These are phyloP conservation scores for Oxygymnocypris stewartii DNA, from an alignment of 2,113 vertebrate genomes.

Conservation along the genomic window DNA sequence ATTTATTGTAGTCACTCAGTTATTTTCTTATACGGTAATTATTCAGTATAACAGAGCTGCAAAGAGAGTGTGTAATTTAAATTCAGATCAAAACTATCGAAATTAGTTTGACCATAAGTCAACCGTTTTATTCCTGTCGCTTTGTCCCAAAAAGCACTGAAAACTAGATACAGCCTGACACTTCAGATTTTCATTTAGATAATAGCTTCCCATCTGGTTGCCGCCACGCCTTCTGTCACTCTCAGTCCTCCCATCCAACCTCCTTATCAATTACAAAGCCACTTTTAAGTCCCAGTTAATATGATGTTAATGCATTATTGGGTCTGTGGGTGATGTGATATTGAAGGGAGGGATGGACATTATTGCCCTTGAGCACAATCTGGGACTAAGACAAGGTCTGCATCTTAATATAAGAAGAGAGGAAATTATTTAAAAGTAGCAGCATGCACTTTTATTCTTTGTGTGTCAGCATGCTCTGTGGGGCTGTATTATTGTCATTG, in stretches of 20 bases:
- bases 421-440: conserved; percentile 49
- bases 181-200: conserved; percentile 63
- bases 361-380: conserved; percentile 50
- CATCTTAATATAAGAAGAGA: conserved; percentile 53
- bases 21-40: neutral
- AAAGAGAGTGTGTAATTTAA: conserved; percentile 19
- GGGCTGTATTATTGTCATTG: neutral
- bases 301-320: conserved; percentile 51
- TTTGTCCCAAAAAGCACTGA: conserved; percentile 31
- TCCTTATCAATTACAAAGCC: conserved; percentile 56
- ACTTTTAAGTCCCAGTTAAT: conserved; percentile 49
- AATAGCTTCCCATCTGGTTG: conserved; percentile 40
- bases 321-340: conserved; percentile 35
- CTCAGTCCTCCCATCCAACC: conserved; percentile 34
- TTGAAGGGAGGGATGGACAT: conserved; percentile 48
- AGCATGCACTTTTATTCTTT: neutral
- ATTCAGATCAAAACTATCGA: conserved; percentile 30
- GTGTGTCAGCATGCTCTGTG: neutral
- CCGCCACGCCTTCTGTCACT: conserved; percentile 46
- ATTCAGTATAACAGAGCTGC: neutral
- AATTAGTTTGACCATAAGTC: conserved; percentile 32
- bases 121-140: conserved; percentile 22
- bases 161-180: conserved; percentile 41
- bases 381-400: conserved; percentile 45
- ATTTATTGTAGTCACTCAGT: neutral